These are phyloP conservation scores for Cavia aperea DNA, from an alignment of 2,113 vertebrate species.

Conservation along the genomic window DNA sequence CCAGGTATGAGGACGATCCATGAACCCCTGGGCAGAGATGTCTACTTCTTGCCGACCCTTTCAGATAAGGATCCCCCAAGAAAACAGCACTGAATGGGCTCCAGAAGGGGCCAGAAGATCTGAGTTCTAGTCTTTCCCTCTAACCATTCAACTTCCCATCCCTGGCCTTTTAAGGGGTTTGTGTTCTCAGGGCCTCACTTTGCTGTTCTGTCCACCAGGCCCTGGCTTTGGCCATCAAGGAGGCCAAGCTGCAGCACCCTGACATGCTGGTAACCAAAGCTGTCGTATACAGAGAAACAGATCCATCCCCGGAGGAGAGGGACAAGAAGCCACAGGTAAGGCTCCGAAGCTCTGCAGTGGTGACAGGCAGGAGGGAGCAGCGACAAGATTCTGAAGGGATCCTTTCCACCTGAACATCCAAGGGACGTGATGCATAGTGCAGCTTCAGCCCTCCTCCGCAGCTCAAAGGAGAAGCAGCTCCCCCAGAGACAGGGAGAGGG, in stretches of 20 bases:
- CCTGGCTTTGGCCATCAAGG: constrained; percentile 96
- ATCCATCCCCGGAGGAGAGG: constrained; percentile 89
- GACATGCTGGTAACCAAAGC: constrained; percentile 99
- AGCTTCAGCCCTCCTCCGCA: background rate
- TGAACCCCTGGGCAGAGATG: background rate
- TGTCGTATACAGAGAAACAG: constrained; percentile 98
- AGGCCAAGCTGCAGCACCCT: constrained; percentile 96
- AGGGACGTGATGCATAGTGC: background rate
- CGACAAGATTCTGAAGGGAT: background rate
- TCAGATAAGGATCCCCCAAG: background rate
- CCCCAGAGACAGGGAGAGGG: background rate
- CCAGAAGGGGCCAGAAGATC: background rate
- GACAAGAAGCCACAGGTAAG: constrained; percentile 87
- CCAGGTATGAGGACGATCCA: constrained; percentile 81
- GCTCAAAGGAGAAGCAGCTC: background rate
- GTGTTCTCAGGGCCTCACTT: background rate
- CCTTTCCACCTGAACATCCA: background rate
- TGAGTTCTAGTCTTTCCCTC: background rate
- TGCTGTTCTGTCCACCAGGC: constrained; percentile 76
- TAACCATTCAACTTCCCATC: background rate
- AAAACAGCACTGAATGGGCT: background rate
- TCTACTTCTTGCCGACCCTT: constrained; percentile 26
- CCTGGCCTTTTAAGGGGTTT: background rate
- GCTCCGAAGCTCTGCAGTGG: background rate
- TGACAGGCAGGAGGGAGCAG: background rate